Conservation (phyloP, 1,140 invertebrate species). For the Nixonia krombeini region DNA sequence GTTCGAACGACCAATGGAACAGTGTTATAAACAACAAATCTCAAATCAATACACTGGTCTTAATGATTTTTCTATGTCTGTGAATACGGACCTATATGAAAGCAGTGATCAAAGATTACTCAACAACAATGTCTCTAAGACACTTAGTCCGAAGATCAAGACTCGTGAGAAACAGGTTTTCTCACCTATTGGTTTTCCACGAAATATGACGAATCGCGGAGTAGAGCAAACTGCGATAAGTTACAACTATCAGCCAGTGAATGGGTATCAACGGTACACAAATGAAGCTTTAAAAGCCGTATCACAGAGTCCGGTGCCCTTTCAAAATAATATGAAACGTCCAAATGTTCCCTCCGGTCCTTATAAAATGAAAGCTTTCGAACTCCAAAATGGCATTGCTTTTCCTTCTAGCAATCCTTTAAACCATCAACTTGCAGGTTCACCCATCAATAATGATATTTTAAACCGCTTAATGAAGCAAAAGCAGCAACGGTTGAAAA, state of each 20-base stretch:
- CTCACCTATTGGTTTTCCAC: slow-evolving; percentile 62
- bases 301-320: slow-evolving; percentile 42
- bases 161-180: slow-evolving; percentile 50
- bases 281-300: slow-evolving; percentile 54
- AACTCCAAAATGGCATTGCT: slow-evolving; percentile 52
- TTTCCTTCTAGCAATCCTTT: slow-evolving; percentile 45
- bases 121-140: slow-evolving; percentile 58
- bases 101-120: slow-evolving; percentile 38
- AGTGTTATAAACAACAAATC: slow-evolving; percentile 56
- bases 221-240: slow-evolving; percentile 55
- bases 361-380: slow-evolving; percentile 60
- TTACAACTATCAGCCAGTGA: slow-evolving; percentile 59
- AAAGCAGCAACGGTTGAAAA: slow-evolving; percentile 46
- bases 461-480: slow-evolving; percentile 59
- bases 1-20: slow-evolving; percentile 52
- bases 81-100: slow-evolving; percentile 39
- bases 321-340: slow-evolving; percentile 57
- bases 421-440: slow-evolving; percentile 42
- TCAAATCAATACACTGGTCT: slow-evolving; percentile 54
- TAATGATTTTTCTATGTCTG: slow-evolving; percentile 52
- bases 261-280: slow-evolving; percentile 61
- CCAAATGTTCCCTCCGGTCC: slow-evolving; percentile 41
- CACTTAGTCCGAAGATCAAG: slow-evolving; percentile 56
- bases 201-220: slow-evolving; percentile 47
- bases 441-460: slow-evolving; percentile 55